Base-by-base conservation (phyloP, 2,797 vertebrate species). In the Sebastes umbrosus region DNA sequence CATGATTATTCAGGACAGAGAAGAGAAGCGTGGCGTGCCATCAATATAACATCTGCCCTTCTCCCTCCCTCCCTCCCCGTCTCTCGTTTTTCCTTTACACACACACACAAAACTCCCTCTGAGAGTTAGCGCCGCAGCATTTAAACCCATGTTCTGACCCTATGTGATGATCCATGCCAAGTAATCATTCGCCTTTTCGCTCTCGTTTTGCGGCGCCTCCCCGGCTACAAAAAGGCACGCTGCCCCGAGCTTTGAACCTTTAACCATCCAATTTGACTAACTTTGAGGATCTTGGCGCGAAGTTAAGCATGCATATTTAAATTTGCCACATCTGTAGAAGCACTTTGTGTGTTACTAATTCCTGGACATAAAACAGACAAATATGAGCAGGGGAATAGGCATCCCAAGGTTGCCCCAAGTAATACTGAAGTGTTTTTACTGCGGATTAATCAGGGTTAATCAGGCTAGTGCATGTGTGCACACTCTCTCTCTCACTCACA, bases 1-100 rank as follows among this genome's bases (percentile, higher is more conserved):
- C 85, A 82, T 91, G 89, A 92, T 94, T 93, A 94, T 93, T 94
- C 88, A 91, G 90, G 90, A 92, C 84, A 85, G 84, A 88, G 80
- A 86, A 79, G 82, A 89, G 77, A 88, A 89, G 87, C 69, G 7
- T 85, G 81, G 90, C 59, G 5, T 90, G 79, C 84, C 88, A 91
- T 93, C 89, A 88, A 88, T 90, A 86, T 74, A 91, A 92, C 85
- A 90, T 89, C 87, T 90, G 87, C 87, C 84, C 84, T 87, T 86
- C 83, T 82, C 74, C 70, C 77, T 78, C 75, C 39, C 60, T 69
- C 25, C 32, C 50, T 54, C 20, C 50, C 22, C 64, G 13, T 43
- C 39, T 43, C 46, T 72, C 20, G 54, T 57, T 81, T 68, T 62
- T 78, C 54, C 59, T 63, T 71, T 75, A 58, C 54, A 84, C 77